Evolutionary conservation across 2,888 invertebrate species (phyloP), one percentile per base, ranked within the genome.

Genomic region (Napeogenes sylphis): DNA sequence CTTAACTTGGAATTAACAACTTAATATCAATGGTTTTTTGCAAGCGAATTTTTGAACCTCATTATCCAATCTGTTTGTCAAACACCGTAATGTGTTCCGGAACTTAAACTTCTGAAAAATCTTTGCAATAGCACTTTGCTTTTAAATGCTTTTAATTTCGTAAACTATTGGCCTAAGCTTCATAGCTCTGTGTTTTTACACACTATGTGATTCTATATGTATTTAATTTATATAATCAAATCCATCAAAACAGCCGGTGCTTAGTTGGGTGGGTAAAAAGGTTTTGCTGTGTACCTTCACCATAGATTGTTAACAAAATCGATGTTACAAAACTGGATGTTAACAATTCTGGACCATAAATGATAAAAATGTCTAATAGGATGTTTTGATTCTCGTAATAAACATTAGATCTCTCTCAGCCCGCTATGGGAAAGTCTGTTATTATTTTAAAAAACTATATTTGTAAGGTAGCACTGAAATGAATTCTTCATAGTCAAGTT

Each of bases 81-180:
- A 71, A 77, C 75, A 80, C 81, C 81, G 75, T 67, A 70, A 81
- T 78, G 83, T 84, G 84, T 86, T 87, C 82, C 77, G 76, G 73
- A 71, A 21, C 8, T 51, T 21, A 51, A 47, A 47, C 14, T n/a
- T 47, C 21, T 47, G n/a, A 14, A 14, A 6, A 2, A 8, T 47
- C n/a, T 47, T 21, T 51, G 30, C 30, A 30, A 30, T 51, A 4
- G 51, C 6, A 10, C 30, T 51, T 51, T 47, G 47, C 47, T 47
- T 47, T 6, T 14, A 6, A 21, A 47, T 14, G 21, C 35, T 35
- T 35, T 35, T 35, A 6, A 35, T 35, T 35, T 35, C 35, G 6
- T 35, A 4, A 35, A 35, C 6, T 35, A 35, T 35, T 32, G 35
- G 35, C 55, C 35, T 35, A 55, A n/a, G 55, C 33, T 35, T 21